Evolutionary conservation across 2,113 vertebrate species (phyloP), one percentile per base, ranked within the genome.

Genomic region (Nipponia nippon): DNA sequence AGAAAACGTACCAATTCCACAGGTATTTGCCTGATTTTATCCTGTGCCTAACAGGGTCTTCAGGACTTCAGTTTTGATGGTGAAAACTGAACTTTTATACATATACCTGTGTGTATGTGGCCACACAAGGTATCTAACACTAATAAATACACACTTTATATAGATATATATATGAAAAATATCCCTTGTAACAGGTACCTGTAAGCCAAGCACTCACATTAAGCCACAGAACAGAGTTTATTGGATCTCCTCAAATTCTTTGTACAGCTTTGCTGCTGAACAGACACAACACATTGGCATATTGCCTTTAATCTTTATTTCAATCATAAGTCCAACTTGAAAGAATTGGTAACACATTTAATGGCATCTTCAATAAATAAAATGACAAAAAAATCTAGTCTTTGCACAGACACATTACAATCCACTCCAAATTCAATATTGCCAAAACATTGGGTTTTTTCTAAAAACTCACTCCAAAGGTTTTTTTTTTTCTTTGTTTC

Each of bases 221-320:
- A 97, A 91, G 85, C 88, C 94, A 95, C 81, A 93, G 86, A 95
- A 97, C 75, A 95, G 95, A 94, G 55, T 97, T 98, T 98, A 98
- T 97, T 98, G 36, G 75, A 95, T 96, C 82, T 96, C 90, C 92
- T 95, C 92, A 90, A 96, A 95, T 90, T 97, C 93, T 92, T 93
- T n/a, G 46, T 85, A 97, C 16, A 96, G n/a, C 92, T 91, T 95
- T 79, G 97, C 82, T 78, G 95, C 65, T 93, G 75, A 90, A 96
- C 11, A 10, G 86, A 97, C 91, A 97, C 90, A 87, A 96, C 59
- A 95, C 91, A 30, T 34, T 70, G 38, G 76, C 83, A 38, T 69
- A 83, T 40, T 75, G 88, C 89, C 82, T 94, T 95, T 91, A 83
- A 81, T 71, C 91, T 96, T 97, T 91, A 96, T 95, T 95, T 97